Evolutionary conservation across 2,797 vertebrate species (phyloP).

Genomic region (Falco peregrinus): DNA sequence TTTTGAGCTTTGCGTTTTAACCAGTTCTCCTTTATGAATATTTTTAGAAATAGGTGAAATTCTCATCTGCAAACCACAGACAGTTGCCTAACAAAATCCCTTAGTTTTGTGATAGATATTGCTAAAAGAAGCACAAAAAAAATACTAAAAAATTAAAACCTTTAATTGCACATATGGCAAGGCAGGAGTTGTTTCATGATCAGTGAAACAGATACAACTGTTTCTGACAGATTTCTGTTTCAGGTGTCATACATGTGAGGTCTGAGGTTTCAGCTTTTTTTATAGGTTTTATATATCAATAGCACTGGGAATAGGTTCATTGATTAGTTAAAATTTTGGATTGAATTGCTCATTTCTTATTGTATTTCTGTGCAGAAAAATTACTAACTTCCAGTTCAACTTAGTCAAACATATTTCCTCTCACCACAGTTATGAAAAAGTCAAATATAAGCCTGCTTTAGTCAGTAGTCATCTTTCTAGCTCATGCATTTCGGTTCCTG

Average conservation of each 20-base stretch:
- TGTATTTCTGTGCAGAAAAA: not conserved
- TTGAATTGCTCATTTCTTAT: not conserved
- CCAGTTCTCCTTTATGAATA: not conserved
- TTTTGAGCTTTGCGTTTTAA: not conserved
- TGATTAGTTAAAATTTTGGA: not conserved
- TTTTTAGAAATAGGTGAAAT: not conserved
- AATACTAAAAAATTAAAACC: rapidly evolving
- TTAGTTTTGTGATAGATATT: not conserved
- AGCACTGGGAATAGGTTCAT: not conserved
- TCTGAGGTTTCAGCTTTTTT: not conserved
- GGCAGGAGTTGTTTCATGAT: not conserved
- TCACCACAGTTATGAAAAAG: not conserved
- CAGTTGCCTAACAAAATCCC: not conserved
- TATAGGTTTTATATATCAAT: rapidly evolving
- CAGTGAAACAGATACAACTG: not conserved
- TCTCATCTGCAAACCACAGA: not conserved
- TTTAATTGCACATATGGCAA: not conserved
- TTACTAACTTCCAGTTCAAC: not conserved
- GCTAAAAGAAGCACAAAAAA: not conserved
- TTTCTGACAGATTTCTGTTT: not conserved
- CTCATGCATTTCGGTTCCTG: not conserved
- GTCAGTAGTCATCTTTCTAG: not conserved
- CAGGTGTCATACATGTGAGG: not conserved
- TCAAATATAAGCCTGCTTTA: not conserved
- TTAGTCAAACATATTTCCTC: not conserved